Conservation (phyloP, 2,113 vertebrate genomes). For the Oryzias javanicus region DNA sequence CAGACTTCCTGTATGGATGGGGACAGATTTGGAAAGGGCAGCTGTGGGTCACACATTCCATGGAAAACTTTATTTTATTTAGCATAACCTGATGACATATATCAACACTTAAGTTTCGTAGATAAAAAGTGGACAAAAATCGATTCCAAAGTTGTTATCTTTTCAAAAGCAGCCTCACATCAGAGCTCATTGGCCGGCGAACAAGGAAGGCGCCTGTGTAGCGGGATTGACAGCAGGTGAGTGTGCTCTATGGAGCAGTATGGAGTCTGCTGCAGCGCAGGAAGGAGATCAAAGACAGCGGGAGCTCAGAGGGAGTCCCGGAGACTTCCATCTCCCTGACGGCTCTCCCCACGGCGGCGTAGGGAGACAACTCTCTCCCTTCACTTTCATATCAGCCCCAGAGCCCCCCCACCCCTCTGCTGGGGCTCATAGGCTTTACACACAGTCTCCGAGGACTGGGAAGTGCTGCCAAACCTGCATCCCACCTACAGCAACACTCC, state of each 20-base stretch:
- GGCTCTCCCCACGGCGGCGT: slow-evolving; percentile 56
- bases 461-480: slow-evolving; percentile 50
- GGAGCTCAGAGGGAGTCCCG: slow-evolving; percentile 68
- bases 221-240: slow-evolving; percentile 41
- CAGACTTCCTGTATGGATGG: slow-evolving; percentile 69
- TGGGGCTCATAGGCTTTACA: slow-evolving; percentile 30
- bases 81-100: slow-evolving; percentile 8
- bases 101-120: slow-evolving; percentile 29
- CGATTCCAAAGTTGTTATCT: neutral
- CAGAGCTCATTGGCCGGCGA: slow-evolving; percentile 3
- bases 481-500: slow-evolving; percentile 60
- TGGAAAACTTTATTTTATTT: slow-evolving; percentile 11
- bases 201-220: slow-evolving; percentile 26
- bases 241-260: slow-evolving; percentile 43
- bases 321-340: slow-evolving; percentile 65
- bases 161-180: slow-evolving; percentile 13
- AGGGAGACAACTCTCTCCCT: slow-evolving; percentile 69
- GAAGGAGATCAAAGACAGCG: slow-evolving; percentile 65
- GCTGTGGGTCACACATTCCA: slow-evolving; percentile 62
- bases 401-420: slow-evolving; percentile 53
- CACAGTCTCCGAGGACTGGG: slow-evolving; percentile 60
- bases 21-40: slow-evolving; percentile 57
- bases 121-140: no score
- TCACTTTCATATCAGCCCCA: slow-evolving; percentile 70
- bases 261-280: slow-evolving; percentile 40